Evolutionary conservation across 2,888 invertebrate species (phyloP).

Genomic region (Rhagonycha fulva): DNA sequence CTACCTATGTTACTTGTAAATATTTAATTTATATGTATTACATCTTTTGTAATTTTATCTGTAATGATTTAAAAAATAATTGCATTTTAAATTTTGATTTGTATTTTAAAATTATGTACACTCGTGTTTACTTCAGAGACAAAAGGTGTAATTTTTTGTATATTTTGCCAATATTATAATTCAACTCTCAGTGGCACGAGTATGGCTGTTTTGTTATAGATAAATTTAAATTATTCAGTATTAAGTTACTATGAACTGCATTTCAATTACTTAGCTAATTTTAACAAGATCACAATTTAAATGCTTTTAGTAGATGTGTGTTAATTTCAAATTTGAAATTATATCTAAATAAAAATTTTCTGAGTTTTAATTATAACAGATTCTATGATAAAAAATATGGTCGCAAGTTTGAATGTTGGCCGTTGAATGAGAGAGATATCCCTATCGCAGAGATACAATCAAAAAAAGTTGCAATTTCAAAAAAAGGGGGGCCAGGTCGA

Average conservation of each 20-base stretch:
- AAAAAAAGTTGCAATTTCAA: no score
- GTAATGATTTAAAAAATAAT: not conserved
- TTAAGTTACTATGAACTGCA: not conserved
- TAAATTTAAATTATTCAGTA: not conserved
- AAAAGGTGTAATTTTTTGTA: not conserved
- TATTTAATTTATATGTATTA: not conserved
- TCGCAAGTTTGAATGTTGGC: no score
- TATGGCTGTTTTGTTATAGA: not conserved
- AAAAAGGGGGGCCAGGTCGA: no score
- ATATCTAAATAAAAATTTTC: not conserved
- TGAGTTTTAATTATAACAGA: not conserved
- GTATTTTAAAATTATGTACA: not conserved
- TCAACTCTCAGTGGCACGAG: not conserved
- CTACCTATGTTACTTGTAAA: not conserved
- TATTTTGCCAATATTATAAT: not conserved
- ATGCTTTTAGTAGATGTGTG: slow-evolving; percentile 4
- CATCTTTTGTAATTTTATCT: not conserved
- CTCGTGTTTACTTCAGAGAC: not conserved
- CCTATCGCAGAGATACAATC: no score
- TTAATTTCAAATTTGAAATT: not conserved
- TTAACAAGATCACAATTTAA: not conserved
- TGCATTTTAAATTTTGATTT: not conserved
- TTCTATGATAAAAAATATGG: not conserved
- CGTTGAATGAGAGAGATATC: no score
- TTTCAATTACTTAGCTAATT: not conserved